Base-by-base conservation (phyloP, 2,113 vertebrate species). In the Tragelaphus buxtoni region DNA sequence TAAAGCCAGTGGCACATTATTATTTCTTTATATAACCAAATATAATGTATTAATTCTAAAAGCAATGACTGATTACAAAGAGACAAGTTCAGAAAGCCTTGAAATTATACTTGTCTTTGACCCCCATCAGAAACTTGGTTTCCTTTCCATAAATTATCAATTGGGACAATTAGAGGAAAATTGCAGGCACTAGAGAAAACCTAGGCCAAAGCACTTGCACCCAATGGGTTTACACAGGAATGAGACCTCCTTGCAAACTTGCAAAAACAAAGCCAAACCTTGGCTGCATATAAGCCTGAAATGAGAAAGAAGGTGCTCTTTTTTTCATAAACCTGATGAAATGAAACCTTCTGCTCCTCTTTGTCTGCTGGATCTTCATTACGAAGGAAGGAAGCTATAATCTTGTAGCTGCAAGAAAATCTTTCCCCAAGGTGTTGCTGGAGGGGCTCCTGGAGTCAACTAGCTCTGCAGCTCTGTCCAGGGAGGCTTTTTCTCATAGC, bases 231-330 rank as follows among this genome's bases (percentile, higher is more conserved):
- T 79, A 85, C 35, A 51, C 26, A 63, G 49, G 28, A 90, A 58
- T 90, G n/a, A 77, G 94, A 87, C 7, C 22, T 56, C 65, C 61
- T 94, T 35, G 47, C 51, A 79, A 35, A 80, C 45, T 83, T 92
- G 24, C 30, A 51, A 87, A 92, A 92, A 30, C 53, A 88, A 92
- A 84, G 72, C 69, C 90, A 92, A 92, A 90, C 20, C 28, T 74
- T 91, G 77, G 47, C 61, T 91, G n/a, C 83, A 92, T 86, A 83
- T 74, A 83, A 83, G n/a, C n/a, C 47, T 80, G 58, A 88, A 93
- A 55, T n/a, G 83, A 94, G 72, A 91, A 93, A 77, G 72, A 92
- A 84, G 49, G 18, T 30, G 7, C 80, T 80, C 18, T 87, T 92
- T 95, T 77, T 74, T 69, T 22, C 17, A 24, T 94, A 85, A 72